Conservation (phyloP, 2,888 invertebrate genomes). For the Calameuta filiformis region DNA sequence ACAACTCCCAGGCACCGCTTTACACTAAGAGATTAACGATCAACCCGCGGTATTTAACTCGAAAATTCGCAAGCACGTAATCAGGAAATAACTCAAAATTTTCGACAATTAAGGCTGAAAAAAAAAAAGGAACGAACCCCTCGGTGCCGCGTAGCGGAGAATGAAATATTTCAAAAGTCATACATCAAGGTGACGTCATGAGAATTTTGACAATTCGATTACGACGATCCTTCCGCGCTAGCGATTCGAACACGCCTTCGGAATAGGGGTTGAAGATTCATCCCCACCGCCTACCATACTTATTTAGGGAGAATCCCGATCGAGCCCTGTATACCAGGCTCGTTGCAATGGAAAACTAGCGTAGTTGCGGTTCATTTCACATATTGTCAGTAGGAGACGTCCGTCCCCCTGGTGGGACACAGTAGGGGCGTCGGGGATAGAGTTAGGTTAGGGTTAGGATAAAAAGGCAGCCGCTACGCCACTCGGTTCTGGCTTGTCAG, state of each 20-base stretch:
- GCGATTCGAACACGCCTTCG: neutral
- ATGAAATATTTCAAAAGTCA: neutral
- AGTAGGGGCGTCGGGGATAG: conserved; percentile 30
- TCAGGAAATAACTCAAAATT: neutral
- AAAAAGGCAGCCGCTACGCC: conserved; percentile 30
- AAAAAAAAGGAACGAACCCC: neutral
- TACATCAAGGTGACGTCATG: neutral
- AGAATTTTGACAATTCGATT: neutral
- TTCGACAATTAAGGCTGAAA: neutral
- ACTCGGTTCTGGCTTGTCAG: conserved; percentile 12
- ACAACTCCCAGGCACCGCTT: neutral
- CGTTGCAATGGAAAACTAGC: conserved; percentile 4
- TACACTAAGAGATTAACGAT: neutral
- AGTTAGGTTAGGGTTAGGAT: conserved; percentile 37
- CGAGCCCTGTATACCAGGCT: neutral
- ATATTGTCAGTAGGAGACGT: conserved; percentile 35
- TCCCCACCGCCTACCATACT: neutral
- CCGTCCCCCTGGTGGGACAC: conserved; percentile 29
- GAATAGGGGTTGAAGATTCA: neutral
- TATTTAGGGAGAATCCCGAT: neutral
- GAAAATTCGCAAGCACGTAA: neutral
- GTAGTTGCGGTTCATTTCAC: conserved; percentile 28
- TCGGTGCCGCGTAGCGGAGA: neutral
- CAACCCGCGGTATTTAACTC: neutral
- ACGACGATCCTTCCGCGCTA: neutral